Evolutionary conservation across 2,888 invertebrate species (phyloP).

Genomic region (Oeneis ivallda): DNA sequence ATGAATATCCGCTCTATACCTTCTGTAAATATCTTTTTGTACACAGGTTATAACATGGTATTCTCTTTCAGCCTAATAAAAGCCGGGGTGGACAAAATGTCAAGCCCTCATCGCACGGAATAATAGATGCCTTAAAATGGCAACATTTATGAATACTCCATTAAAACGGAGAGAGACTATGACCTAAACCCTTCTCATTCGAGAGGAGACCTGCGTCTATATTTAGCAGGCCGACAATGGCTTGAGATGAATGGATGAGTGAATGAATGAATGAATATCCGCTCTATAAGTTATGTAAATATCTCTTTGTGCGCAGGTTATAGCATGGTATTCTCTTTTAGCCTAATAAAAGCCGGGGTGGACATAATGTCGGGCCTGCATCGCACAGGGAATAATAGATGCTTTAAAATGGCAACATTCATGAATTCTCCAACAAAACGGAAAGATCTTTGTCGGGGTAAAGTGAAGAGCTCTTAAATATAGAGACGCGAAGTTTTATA

Average conservation of each 20-base stretch:
- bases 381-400: slow-evolving; percentile 27
- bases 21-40: background rate
- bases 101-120: slow-evolving; percentile 18
- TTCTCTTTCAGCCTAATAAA: slow-evolving; percentile 24
- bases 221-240: too few relatives aligned
- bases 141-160: slow-evolving; percentile 22
- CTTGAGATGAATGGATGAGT: too few relatives aligned
- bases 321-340: slow-evolving; percentile 16
- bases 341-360: slow-evolving; percentile 25
- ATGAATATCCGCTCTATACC: background rate
- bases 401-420: slow-evolving; percentile 25
- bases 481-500: background rate
- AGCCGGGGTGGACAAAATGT: slow-evolving; percentile 24
- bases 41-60: background rate
- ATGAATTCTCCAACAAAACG: slow-evolving; percentile 18
- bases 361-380: slow-evolving; percentile 16
- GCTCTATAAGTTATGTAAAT: background rate
- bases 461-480: slow-evolving; percentile 1
- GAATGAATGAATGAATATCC: too few relatives aligned
- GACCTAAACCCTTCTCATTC: too few relatives aligned
- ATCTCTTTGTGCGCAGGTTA: background rate
- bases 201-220: too few relatives aligned
- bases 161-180: slow-evolving; percentile 9
- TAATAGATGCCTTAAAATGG: slow-evolving; percentile 26
- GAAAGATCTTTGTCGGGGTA: slow-evolving; percentile 7